These are phyloP conservation scores for Dolichoris vasculosae DNA, from an alignment of 1,140 invertebrate genomes.

Conservation along the genomic window DNA sequence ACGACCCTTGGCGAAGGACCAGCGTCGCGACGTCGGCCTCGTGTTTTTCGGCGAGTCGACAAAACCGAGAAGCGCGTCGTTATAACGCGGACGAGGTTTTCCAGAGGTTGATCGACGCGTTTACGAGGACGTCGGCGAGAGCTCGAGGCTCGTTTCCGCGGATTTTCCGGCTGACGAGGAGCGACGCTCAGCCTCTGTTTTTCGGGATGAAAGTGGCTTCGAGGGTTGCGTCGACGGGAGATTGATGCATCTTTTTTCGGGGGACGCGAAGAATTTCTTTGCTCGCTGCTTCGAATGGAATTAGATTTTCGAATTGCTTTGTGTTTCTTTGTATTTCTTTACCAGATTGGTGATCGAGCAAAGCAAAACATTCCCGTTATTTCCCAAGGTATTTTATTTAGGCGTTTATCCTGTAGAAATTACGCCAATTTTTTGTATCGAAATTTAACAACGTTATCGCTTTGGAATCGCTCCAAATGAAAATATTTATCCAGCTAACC, in stretches of 20 bases:
- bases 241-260: slow-evolving; percentile 17
- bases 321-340: too few species aligned
- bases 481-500: too few species aligned
- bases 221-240: neutral
- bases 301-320: too few species aligned
- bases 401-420: too few species aligned
- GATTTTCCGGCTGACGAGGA: neutral
- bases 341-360: too few species aligned
- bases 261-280: neutral
- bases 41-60: slow-evolving; percentile 5
- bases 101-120: slow-evolving; percentile 13
- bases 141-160: neutral
- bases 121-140: neutral
- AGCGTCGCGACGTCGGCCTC: neutral
- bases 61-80: neutral
- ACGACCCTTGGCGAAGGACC: neutral
- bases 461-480: too few species aligned
- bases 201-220: slow-evolving; percentile 3
- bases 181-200: neutral
- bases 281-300: too few species aligned
- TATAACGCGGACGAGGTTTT: neutral
- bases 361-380: too few species aligned
- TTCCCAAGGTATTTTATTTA: too few species aligned
- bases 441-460: too few species aligned
- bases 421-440: too few species aligned